Evolutionary conservation across 2,888 invertebrate genomes (phyloP).

Genomic region (Brachynemurus nebulosus): DNA sequence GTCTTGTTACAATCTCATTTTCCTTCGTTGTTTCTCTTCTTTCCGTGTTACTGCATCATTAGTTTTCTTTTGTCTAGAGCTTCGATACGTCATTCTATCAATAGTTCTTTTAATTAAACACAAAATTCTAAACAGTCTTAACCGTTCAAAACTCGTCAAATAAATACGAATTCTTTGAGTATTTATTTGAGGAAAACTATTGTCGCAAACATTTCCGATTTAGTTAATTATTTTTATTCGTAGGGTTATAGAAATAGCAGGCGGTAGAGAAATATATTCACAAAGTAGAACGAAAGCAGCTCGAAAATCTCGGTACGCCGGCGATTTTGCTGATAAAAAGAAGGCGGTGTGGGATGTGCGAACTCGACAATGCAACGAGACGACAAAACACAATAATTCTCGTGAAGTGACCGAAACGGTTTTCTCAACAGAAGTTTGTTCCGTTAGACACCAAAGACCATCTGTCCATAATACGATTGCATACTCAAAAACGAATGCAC

Average conservation of each 20-base stretch:
- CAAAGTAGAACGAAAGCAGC: slow-evolving; percentile 68
- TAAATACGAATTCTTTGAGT: no score
- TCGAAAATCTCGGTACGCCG: slow-evolving; percentile 47
- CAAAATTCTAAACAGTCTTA: no score
- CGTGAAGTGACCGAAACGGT: slow-evolving; percentile 46
- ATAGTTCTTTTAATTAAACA: no score
- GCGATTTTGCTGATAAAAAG: slow-evolving; percentile 21
- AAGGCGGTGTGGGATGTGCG: slow-evolving; percentile 43
- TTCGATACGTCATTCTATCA: no score
- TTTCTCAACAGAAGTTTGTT: slow-evolving; percentile 45
- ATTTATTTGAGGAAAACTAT: no score
- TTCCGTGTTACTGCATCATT: no score
- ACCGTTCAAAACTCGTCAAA: no score
- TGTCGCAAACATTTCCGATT: no score
- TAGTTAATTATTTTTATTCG: no score
- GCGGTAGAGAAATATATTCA: slow-evolving; percentile 71
- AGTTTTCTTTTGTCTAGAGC: no score
- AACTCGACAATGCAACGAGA: slow-evolving; percentile 31
- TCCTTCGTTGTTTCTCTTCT: no score
- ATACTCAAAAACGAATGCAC: slow-evolving; percentile 22
- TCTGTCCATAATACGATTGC: slow-evolving; percentile 18
- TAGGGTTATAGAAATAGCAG: slow-evolving; percentile 63
- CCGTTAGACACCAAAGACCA: slow-evolving; percentile 35
- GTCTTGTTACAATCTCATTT: no score
- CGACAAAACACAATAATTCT: slow-evolving; percentile 23